Evolutionary conservation across 35 echinoderm and acorn worm genomes (phyloP), one percentile per base, ranked within the genome.

Genomic region (Heliocidaris erythrogramma): DNA sequence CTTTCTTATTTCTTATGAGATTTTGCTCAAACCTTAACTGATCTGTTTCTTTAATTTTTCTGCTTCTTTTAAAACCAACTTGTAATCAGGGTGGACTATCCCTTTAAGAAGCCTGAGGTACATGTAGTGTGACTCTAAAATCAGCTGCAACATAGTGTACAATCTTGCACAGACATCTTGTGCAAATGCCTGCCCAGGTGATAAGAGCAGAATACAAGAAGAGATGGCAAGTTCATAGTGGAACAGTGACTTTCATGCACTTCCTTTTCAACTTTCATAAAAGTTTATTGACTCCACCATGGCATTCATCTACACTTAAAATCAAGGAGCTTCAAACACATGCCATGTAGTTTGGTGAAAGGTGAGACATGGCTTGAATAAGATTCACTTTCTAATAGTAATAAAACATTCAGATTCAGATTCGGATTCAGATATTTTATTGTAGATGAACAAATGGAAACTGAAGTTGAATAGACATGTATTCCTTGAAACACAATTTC

Each of bases 221-320:
- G 65, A 78, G 18, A 18, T 56, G 5, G 27, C 65, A 78, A 78
- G 65, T 78, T 78, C 65, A 78, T 27, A n/a, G 18, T n/a, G 17
- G 65, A 78, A n/a, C 65, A n/a, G 18, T 78, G 65, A 78, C 65
- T 78, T 78, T 78, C 65, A 78, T 78, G 65, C 65, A 78, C 65
- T 78, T 78, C 65, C 65, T 78, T 6, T 78, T 78, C 65, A 21
- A 17, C n/a, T 56, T 56, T 56, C 21, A 78, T 78, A 21, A 78
- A 78, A 78, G 65, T 78, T 78, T 78, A 7, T 78, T 24, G 65
- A 78, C 65, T 78, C 17, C 65, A 78, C 21, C 18, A 13, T 56
- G 21, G 21, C 18, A 78, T n/a, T n/a, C n/a, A n/a, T n/a, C n/a
- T 17, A 24, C 5, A 0, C 65, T 78, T 69, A 21, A 69, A 69